A percentile compares a stretch with the other conserved stretches of the same genome.
Conservation (phyloP, 2,113 vertebrate species). For the Protomyctophum bolini region DNA sequence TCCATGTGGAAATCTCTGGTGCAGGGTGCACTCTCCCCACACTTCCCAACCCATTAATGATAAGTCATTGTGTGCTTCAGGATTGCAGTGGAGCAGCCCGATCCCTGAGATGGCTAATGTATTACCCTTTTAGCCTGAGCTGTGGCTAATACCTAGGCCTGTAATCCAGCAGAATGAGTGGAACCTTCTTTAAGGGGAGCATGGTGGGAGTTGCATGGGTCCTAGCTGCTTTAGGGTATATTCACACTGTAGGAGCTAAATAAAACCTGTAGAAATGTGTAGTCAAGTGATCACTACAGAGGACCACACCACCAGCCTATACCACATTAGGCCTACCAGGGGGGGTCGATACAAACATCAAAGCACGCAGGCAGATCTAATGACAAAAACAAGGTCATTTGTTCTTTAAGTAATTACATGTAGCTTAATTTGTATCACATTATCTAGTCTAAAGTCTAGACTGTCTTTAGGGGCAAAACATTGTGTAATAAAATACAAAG, state of each 20-base stretch:
- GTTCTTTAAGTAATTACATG: no score
- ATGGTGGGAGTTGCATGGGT: conserved; percentile 28
- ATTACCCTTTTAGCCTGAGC: conserved; percentile 72
- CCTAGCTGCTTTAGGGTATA: conserved; percentile 18
- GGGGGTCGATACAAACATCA: no score
- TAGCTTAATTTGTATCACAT: no score
- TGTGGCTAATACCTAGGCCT: conserved; percentile 53
- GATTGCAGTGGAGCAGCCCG: conserved; percentile 55
- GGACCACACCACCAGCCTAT: no score
- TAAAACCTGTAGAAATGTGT: conserved; percentile 1
- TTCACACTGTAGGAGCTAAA: background rate
- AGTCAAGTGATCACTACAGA: no score
- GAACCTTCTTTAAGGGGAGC: conserved; percentile 32
- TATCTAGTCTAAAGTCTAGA: no score
- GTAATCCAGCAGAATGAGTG: conserved; percentile 33
- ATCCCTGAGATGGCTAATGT: conserved; percentile 54
- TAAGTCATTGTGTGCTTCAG: conserved; percentile 71
- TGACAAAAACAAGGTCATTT: no score
- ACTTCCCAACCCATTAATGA: conserved; percentile 69
- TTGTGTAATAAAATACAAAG: no score
- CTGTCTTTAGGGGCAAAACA: no score
- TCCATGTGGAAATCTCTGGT: conserved; percentile 77
- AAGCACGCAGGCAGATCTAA: no score
- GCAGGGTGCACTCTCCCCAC: conserved; percentile 63
- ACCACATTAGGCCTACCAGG: no score